phyloP scores from a whole-genome alignment of 1,140 invertebrate genomes.

The Dendrolimus kikuchii region DNA sequence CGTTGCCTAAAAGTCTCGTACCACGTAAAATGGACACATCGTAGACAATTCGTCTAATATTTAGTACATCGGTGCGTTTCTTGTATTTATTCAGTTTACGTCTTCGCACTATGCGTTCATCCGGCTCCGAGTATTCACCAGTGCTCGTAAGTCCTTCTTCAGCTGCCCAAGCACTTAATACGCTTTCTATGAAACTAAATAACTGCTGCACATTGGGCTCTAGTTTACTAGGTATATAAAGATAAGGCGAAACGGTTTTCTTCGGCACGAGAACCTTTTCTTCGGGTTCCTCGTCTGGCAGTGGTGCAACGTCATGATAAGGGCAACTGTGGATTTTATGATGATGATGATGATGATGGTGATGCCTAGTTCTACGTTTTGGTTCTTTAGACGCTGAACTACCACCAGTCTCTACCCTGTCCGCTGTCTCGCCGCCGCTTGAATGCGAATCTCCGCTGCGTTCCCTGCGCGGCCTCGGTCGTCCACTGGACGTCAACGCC shows the following conservation, averaged over 20 bases:
- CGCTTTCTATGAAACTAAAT: conserved; percentile 83
- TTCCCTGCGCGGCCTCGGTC: conserved; percentile 43
- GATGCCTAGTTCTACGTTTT: conserved; percentile 44
- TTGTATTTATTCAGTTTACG: conserved; percentile 76
- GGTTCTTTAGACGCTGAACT: conserved; percentile 29
- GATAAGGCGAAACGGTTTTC: conserved; percentile 64
- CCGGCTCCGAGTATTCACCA: conserved; percentile 76
- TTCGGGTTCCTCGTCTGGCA: conserved; percentile 50
- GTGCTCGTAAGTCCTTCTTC: conserved; percentile 79
- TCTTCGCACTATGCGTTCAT: conserved; percentile 76
- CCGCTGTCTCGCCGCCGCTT: conserved; percentile 58
- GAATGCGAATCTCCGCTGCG: conserved; percentile 60
- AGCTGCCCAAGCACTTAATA: conserved; percentile 78
- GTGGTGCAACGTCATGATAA: conserved; percentile 53
- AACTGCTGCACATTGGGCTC: conserved; percentile 84
- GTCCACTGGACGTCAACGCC: conserved; percentile 45
- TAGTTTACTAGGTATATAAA: conserved; percentile 70
- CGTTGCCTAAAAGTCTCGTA: conserved; percentile 75
- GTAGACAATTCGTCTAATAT: conserved; percentile 76
- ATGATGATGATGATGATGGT: conserved; percentile 61
- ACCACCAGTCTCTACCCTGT: conserved; percentile 49
- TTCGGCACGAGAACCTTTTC: conserved; percentile 53
- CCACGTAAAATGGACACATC: conserved; percentile 77
- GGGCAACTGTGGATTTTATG: conserved; percentile 63
- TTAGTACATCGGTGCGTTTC: conserved; percentile 76